Conservation (phyloP, 2,888 invertebrate genomes). For the Xylota sylvarum region DNA sequence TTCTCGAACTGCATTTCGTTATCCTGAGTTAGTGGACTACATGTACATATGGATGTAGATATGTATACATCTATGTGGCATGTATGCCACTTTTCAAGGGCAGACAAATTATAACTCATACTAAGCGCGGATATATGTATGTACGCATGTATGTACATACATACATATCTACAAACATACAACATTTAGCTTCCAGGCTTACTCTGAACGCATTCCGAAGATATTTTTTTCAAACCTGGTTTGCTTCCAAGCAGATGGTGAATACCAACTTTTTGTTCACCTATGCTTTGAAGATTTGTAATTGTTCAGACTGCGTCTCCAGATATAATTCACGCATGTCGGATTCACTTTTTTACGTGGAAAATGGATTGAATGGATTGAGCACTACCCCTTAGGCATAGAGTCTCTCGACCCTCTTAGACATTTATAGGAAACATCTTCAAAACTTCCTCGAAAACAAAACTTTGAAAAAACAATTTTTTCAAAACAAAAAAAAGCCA, state of each 20-base stretch:
- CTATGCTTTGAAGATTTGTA: no score
- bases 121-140: neutral
- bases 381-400: no score
- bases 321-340: no score
- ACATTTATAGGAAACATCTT: no score
- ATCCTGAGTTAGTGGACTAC: constrained; percentile 28
- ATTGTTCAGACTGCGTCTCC: neutral
- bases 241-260: neutral
- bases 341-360: no score
- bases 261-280: neutral
- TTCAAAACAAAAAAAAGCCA: no score
- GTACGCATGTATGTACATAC: neutral
- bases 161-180: no score
- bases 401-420: no score
- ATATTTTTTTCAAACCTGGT: neutral
- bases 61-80: no score
- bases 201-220: neutral
- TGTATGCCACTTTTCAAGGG: constrained; percentile 45
- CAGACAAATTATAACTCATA: constrained; percentile 25
- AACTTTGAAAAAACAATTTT: no score
- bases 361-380: no score
- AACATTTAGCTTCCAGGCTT: neutral
- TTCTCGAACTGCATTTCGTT: constrained; percentile 53
- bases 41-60: neutral
- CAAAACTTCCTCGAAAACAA: no score